Percentiles rank a stretch among this genome's conserved stretches.
phyloP scores from a whole-genome alignment of 2,113 vertebrate genomes.

The Myotis davidii region DNA sequence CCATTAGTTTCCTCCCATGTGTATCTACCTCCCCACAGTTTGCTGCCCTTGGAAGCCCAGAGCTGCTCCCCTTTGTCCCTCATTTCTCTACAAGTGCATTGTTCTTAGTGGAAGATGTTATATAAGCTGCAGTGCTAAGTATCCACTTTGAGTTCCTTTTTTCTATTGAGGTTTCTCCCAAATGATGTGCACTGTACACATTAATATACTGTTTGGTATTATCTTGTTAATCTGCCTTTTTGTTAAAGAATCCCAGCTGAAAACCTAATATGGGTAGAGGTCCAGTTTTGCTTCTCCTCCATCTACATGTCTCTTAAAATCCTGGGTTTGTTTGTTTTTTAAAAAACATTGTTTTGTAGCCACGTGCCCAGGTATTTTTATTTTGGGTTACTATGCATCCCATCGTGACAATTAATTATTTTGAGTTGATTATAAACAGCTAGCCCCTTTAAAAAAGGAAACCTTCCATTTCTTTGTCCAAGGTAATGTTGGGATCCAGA shows the following conservation, averaged over 20 bases:
- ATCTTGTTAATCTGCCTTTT: not conserved
- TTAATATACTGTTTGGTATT: not conserved
- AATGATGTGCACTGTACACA: not conserved
- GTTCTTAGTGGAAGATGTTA: not conserved
- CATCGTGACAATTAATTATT: not conserved
- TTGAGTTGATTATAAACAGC: not conserved
- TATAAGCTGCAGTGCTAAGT: not conserved
- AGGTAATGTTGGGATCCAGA: not conserved
- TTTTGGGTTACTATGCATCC: not conserved
- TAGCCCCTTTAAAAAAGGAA: not conserved
- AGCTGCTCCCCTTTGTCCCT: not conserved
- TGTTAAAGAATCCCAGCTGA: not conserved
- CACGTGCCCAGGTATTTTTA: not conserved
- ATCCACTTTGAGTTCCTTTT: not conserved
- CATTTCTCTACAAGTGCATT: not conserved
- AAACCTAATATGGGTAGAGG: not conserved
- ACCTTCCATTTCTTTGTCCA: not conserved
- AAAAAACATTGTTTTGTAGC: not conserved
- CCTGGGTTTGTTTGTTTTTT: not conserved
- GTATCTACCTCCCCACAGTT: not conserved
- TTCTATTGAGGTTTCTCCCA: not conserved
- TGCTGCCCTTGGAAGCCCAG: not conserved
- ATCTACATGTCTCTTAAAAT: not conserved
- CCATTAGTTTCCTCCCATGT: not conserved
- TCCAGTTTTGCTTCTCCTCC: not conserved